Conservation (phyloP, 2,113 vertebrate species). For the Ceuthmochares aereus region DNA sequence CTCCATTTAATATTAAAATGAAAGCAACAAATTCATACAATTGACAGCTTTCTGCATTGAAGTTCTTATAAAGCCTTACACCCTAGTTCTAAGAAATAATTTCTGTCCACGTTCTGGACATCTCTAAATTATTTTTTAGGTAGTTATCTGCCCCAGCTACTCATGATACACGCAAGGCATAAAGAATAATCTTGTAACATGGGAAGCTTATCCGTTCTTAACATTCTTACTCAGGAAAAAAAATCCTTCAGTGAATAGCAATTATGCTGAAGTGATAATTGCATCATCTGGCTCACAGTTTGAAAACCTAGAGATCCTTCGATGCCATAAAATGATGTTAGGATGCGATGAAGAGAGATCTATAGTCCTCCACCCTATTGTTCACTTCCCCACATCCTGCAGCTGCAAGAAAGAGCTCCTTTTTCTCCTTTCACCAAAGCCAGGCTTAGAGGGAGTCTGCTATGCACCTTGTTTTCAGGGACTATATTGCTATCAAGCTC, state of each 20-base stretch:
- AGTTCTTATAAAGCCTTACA: slow-evolving; percentile 5
- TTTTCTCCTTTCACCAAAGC: neutral
- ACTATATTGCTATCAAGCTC: neutral
- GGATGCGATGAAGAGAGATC: neutral
- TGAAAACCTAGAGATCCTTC: neutral
- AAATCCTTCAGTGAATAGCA: slow-evolving; percentile 23
- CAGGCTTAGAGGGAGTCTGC: neutral
- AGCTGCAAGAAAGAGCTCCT: neutral
- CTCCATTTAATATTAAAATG: slow-evolving; percentile 60
- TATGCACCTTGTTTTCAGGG: neutral
- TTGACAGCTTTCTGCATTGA: slow-evolving; percentile 33
- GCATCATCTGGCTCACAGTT: neutral
- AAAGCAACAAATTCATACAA: slow-evolving; percentile 29
- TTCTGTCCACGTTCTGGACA: slow-evolving; percentile 3
- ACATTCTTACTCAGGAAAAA: neutral
- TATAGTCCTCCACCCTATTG: neutral
- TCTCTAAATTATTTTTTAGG: slow-evolving; percentile 25
- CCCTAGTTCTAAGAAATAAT: slow-evolving; percentile 1
- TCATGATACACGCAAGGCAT: neutral
- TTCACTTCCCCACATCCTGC: neutral
- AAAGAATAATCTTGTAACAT: slow-evolving; percentile 20
- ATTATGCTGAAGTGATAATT: slow-evolving; percentile 37
- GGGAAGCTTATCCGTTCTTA: neutral
- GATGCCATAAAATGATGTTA: neutral
- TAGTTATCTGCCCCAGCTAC: slow-evolving; percentile 14